Base-by-base conservation (phyloP, 2,113 vertebrate species). In the Stigmatopora argus region DNA sequence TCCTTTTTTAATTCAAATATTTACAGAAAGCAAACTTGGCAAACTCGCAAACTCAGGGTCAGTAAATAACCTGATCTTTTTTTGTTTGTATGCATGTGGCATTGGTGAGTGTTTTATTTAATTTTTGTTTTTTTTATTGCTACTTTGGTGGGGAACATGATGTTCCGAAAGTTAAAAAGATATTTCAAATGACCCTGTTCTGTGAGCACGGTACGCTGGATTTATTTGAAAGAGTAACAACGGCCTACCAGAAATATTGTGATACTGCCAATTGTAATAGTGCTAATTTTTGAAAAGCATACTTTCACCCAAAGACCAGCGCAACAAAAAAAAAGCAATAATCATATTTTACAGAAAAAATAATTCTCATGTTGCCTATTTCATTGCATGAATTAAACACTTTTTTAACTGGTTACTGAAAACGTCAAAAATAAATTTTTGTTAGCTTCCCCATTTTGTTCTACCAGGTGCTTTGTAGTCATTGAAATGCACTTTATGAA, bases 1-100 rank as follows among this genome's bases (percentile, higher is more conserved):
- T 65, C 7, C 72, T 67, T 58, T 31, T 68, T 74, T 59, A 79
- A 71, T 61, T 67, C 66, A 84, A 75, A 84, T 75, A 79, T 83
- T 79, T 78, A 73, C 65, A 73, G 53, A 21, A 79, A 75, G 69
- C 55, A 44, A 62, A 48, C 13, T 51, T 18, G 59, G 59, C 59
- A 53, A 53, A 67, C 35, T 45, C 21, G 31, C 47, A 51, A 66
- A 35, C 38, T 67, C 68, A 60, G 48, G 34, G 38, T 65, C 71
- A 63, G 53, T 57, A 61, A 61, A 61, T 61, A 61, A 61, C 38
- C 10, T 41, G 4, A 19, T 19, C n/a, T 45, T 61, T 45, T 11
- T 60, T 7, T 23, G 38, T 41, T 34, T 44, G n/a, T 61, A 34
- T 18, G 19, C 17, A 41, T 44, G 58, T 44, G 58, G 11, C 58